Evolutionary conservation across 1,140 invertebrate genomes (phyloP), one percentile per base, ranked within the genome.

Genomic region (Ptiloglossa arizonensis): DNA sequence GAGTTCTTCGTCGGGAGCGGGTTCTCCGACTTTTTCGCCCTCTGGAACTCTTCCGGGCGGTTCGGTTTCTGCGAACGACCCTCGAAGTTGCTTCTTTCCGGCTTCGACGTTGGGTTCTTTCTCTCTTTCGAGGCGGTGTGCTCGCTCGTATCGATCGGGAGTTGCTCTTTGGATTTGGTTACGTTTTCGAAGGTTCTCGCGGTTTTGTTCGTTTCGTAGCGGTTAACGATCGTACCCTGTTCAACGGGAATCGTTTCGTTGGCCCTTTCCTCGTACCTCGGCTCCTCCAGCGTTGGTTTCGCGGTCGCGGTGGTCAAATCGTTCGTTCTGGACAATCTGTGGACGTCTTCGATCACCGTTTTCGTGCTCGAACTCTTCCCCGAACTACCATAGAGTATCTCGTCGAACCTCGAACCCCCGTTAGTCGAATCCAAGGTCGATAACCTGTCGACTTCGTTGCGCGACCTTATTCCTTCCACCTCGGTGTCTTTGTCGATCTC

Each of bases 361-460:
- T 80, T 83, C 22, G 83, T 69, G 63, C 81, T 84, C 1, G 81
- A 79, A 27, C 83, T 85, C 54, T 85, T 85, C 0, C 81, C 83
- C 15, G 77, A 52, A 3, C 52, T 73, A 1, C 70, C 77, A 1
- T 59, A 52, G 17, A 22, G 24, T 19, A 29, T 50, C 13, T 83
- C 82, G 1, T 54, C 82, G 6, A 74, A 57, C 11, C 35, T 69
- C n/a, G 64, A 48, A 13, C 68, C 71, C 9, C 22, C 41, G n/a
- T 19, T 48, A 13, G 24, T 19, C 35, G 76, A 68, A 54, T 82
- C 69, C 8, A 27, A 56, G 38, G 17, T 44, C 44, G 72, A 62
- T 11, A 9, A 73, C 60, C 19, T 69, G 22, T 79, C 69, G 13
- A 46, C 27, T 57, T 69, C 52, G 4, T 82, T 63, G 62, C 0